A percentile compares a stretch with the other conserved stretches of the same genome.
Evolutionary conservation across 2,113 vertebrate genomes (phyloP).

Genomic region (Misgurnus mizolepis): DNA sequence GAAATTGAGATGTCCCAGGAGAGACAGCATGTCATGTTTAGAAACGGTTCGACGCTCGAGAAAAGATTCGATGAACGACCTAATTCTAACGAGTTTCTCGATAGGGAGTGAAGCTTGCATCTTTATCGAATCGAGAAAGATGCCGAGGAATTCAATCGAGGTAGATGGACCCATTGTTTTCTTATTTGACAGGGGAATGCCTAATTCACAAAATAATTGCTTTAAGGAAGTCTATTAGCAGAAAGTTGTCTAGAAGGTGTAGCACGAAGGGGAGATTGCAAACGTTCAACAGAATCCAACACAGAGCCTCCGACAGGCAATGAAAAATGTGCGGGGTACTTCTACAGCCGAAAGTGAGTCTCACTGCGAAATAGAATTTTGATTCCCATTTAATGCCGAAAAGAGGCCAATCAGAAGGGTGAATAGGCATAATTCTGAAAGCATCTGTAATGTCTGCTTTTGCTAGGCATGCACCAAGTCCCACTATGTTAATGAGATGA

Average conservation of each 20-base stretch:
- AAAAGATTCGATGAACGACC: too few relatives aligned
- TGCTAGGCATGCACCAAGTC: too few relatives aligned
- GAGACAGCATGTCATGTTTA: too few relatives aligned
- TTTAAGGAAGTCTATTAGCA: too few relatives aligned
- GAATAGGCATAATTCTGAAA: neutral
- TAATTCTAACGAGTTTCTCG: neutral
- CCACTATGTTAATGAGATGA: too few relatives aligned
- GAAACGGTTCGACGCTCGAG: too few relatives aligned
- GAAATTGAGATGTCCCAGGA: too few relatives aligned
- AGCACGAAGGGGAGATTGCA: neutral
- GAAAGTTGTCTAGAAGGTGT: neutral
- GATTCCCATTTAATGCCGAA: neutral
- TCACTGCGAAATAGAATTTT: neutral
- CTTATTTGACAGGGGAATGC: too few relatives aligned
- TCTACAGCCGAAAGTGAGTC: neutral
- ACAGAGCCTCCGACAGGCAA: neutral
- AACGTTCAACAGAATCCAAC: neutral
- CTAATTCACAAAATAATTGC: too few relatives aligned
- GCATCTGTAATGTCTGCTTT: neutral
- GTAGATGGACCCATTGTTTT: too few relatives aligned
- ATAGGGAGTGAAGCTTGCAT: neutral
- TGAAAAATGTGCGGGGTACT: neutral
- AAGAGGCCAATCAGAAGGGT: neutral
- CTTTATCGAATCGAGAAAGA: neutral
- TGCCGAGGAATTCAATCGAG: neutral